Base-by-base conservation (phyloP, 53 echinoderm and acorn worm species). In the Paracentrotus lividus region DNA sequence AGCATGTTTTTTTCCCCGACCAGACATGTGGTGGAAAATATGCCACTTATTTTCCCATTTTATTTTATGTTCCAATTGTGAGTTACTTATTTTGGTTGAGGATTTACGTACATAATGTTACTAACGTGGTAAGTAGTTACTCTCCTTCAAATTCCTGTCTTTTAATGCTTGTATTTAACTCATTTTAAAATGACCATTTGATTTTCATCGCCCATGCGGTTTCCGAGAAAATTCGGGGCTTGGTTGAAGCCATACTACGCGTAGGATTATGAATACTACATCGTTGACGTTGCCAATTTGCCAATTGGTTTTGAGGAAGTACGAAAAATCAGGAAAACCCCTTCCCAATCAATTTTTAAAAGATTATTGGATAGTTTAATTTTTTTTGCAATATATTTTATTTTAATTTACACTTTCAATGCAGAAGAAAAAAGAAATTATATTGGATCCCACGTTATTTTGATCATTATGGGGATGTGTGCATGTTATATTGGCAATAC, bases 1-100 rank as follows among this genome's bases (percentile, higher is more conserved):
- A 89, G 89, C 23, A 33, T 47, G n/a, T 24, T 33, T 56, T 86
- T 56, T 55, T 86, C 32, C n/a, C n/a, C 52, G 85, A 77, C 16
- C 77, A 23, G 16, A 36, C 81, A 81, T 81, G 81, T 72, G 81
- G 81, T 13, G 12, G 5, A 81, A 47, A 81, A 23, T 36, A 27
- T 8, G 26, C 47, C 47, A 15, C 45, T 7, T 47, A 23, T 81
- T 81, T 81, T 81, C 81, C n/a, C 33, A 47, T 47, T 81, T 81
- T 81, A 15, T 10, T 81, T 3, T 13, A 47, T 81, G 42, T 40
- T 47, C 20, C 81, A 72, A 20, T 40, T 16, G 31, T 64, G 72
- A 27, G 40, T 72, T 72, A 81, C 44, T 45, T 81, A 27, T 81
- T 12, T n/a, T 81, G 47, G 47, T 81, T 12, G 20, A 43, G 8